These are phyloP conservation scores for Halictus rubicundus DNA, from an alignment of 1,140 invertebrate species.

Conservation along the genomic window DNA sequence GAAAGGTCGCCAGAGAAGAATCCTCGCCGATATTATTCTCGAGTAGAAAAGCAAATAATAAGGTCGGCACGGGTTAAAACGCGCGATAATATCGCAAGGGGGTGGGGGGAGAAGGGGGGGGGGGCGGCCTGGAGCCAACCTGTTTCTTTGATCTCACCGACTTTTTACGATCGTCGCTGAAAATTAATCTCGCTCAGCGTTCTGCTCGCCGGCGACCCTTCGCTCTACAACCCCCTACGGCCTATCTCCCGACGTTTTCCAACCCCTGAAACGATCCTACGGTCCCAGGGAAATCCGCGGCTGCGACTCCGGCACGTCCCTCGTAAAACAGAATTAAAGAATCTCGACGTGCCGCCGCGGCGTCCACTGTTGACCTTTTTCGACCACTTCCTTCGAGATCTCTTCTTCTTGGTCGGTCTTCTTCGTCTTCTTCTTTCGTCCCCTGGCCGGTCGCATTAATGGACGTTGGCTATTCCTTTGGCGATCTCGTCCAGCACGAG, in stretches of 20 bases:
- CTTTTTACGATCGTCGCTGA: constrained; percentile 19
- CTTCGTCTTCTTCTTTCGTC: too few relatives aligned
- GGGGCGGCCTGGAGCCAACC: neutral
- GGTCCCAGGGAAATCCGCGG: constrained; percentile 1
- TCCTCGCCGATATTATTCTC: constrained; percentile 4
- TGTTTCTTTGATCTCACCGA: constrained; percentile 14
- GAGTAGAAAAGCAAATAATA: constrained; percentile 1
- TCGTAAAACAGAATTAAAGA: constrained; percentile 27
- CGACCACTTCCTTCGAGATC: too few relatives aligned
- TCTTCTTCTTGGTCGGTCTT: too few relatives aligned
- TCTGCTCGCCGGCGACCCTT: neutral
- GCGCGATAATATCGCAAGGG: constrained; percentile 18
- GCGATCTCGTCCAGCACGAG: too few relatives aligned
- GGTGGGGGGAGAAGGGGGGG: neutral
- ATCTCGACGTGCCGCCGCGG: neutral
- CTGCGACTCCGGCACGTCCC: neutral
- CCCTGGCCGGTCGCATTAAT: too few relatives aligned
- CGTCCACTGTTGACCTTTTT: neutral
- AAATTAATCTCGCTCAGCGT: constrained; percentile 25
- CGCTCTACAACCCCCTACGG: neutral
- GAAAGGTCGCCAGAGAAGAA: neutral
- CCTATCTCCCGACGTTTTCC: too few relatives aligned
- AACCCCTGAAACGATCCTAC: neutral
- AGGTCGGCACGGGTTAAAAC: neutral
- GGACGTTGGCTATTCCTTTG: too few relatives aligned